A percentile compares a stretch with the other conserved stretches of the same genome.
phyloP scores from a whole-genome alignment of 2,113 vertebrate genomes.

The Hippocampus guttulatus region DNA sequence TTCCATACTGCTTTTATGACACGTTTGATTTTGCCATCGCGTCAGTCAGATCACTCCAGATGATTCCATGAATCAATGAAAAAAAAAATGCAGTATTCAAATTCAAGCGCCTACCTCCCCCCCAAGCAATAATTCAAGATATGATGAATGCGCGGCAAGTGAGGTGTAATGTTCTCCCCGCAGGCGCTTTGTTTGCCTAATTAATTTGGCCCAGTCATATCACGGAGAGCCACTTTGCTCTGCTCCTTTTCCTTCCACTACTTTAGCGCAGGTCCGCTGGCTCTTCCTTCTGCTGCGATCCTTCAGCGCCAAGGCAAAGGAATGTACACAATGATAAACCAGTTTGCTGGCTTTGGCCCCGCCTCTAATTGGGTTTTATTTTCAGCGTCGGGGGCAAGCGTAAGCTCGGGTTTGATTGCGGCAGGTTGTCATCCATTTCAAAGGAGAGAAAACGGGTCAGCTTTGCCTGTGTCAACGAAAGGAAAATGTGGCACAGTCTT shows the following conservation, averaged over 20 bases:
- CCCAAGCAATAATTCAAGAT: conserved; percentile 32
- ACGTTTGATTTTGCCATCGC: too few species aligned
- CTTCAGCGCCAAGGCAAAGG: conserved; percentile 18
- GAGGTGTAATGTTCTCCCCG: conserved; percentile 44
- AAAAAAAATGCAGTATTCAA: too few species aligned
- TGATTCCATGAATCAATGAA: too few species aligned
- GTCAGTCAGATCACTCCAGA: too few species aligned
- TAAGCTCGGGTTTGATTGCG: too few species aligned
- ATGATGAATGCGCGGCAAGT: conserved; percentile 43
- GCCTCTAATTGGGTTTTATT: conserved; percentile 19
- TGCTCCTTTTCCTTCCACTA: neutral
- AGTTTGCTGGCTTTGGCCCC: conserved; percentile 1
- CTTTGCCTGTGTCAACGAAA: too few species aligned
- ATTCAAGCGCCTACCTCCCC: neutral
- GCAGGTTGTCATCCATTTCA: too few species aligned
- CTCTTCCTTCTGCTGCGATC: conserved; percentile 7
- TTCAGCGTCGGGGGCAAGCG: neutral
- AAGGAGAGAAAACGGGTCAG: too few species aligned
- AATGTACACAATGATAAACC: conserved; percentile 22
- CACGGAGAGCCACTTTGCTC: neutral
- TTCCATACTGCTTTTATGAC: too few species aligned
- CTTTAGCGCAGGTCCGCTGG: neutral
- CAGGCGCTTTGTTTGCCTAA: conserved; percentile 56
- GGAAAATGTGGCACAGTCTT: too few species aligned
- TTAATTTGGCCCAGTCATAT: conserved; percentile 33